Conservation (phyloP, 1,140 invertebrate species). For the Drosophila yakuba region DNA sequence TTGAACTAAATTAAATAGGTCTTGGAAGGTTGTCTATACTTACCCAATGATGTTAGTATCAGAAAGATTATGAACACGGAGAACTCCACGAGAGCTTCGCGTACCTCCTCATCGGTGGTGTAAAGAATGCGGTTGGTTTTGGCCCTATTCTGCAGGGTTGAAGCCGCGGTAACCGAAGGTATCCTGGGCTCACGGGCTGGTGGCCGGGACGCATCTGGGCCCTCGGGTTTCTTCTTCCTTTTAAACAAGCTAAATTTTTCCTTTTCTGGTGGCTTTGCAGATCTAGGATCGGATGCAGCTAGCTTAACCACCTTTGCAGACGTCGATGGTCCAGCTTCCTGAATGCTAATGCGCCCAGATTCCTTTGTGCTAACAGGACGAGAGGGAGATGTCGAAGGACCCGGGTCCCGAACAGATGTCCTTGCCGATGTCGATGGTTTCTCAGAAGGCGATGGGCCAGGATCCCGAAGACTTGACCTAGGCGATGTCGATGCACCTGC, state of each 20-base stretch:
- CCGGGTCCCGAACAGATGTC: background rate
- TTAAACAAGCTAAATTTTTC: background rate
- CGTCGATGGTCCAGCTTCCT: background rate
- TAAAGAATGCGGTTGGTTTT: conserved; percentile 50
- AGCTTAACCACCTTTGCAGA: background rate
- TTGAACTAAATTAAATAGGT: background rate
- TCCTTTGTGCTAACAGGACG: background rate
- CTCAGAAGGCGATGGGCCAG: background rate
- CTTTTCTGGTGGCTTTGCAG: background rate
- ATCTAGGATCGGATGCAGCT: background rate
- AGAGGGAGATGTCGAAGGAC: background rate
- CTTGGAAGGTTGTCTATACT: conserved; percentile 10
- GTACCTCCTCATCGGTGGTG: conserved; percentile 67
- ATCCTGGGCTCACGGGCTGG: accelerated
- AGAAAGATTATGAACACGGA: conserved; percentile 72
- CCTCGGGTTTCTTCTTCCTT: background rate
- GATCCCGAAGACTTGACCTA: background rate
- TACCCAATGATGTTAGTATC: conserved; percentile 66
- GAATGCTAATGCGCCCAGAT: background rate
- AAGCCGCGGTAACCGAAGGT: background rate
- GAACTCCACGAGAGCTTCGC: conserved; percentile 66
- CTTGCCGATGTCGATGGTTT: background rate
- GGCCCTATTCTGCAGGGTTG: background rate
- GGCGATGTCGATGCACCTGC: background rate
- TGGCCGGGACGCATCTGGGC: too few species aligned